These are phyloP conservation scores for Pogonocichla stellata DNA, from an alignment of 2,113 vertebrate species.

Conservation along the genomic window DNA sequence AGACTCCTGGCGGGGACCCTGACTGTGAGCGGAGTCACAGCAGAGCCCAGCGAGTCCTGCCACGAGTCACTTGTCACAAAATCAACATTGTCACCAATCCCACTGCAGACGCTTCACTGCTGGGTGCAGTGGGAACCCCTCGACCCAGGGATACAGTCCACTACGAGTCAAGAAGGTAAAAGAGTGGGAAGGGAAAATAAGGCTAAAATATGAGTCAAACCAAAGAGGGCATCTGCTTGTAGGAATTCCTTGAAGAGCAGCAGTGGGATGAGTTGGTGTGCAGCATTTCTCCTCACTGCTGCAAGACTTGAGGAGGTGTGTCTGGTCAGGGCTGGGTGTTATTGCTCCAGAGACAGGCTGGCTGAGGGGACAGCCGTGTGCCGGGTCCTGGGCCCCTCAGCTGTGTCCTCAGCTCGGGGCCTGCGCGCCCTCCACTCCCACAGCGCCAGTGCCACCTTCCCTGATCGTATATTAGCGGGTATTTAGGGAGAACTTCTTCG, in stretches of 20 bases:
- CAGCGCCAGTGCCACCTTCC: accelerated
- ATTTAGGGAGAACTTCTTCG: neutral
- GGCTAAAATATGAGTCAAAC: neutral
- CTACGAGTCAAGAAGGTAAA: neutral
- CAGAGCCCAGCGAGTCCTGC: neutral
- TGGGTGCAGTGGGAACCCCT: neutral
- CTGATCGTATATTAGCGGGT: accelerated
- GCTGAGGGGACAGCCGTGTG: neutral
- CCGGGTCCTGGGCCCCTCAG: neutral
- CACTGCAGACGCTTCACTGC: neutral
- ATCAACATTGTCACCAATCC: neutral
- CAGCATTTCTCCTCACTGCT: neutral
- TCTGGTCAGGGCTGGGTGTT: neutral
- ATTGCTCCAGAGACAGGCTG: accelerated
- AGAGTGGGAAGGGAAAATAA: neutral
- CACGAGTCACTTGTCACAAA: neutral
- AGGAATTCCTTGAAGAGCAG: neutral
- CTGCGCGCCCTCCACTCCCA: neutral
- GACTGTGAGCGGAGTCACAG: accelerated
- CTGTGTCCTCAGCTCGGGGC: neutral
- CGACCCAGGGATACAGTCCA: accelerated
- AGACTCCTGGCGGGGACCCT: neutral
- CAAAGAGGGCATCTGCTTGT: neutral
- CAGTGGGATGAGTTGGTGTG: neutral
- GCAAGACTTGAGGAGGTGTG: accelerated